Conservation (phyloP, 92 coral and sea anemone species). For the Montipora capitata region DNA sequence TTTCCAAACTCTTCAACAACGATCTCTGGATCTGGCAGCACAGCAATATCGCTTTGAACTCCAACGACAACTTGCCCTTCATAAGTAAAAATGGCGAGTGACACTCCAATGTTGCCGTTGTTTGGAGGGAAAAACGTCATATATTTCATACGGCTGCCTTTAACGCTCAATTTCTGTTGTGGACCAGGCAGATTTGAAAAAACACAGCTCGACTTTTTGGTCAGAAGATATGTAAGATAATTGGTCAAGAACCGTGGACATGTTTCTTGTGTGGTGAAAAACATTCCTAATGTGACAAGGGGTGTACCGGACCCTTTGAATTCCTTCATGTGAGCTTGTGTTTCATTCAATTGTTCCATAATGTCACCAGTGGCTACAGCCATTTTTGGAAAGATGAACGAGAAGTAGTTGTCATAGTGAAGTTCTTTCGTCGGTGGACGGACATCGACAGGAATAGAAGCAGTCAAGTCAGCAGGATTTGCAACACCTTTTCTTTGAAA, state of each 20-base stretch:
- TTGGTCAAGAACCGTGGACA: constrained; percentile 71
- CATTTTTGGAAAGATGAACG: too few species aligned
- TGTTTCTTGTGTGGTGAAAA: constrained; percentile 63
- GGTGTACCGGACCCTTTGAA: too few species aligned
- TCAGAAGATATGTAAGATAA: constrained; percentile 47
- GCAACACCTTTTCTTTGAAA: too few species aligned
- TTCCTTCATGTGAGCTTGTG: too few species aligned
- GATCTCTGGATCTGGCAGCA: constrained; percentile 80
- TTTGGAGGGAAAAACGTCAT: constrained; percentile 94
- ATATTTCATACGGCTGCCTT: constrained; percentile 65
- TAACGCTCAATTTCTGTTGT: constrained; percentile 61
- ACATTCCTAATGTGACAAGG: not conserved
- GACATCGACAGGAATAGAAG: too few species aligned
- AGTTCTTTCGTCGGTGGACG: too few species aligned
- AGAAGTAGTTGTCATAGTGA: too few species aligned
- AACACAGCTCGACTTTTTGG: constrained; percentile 83
- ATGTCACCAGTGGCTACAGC: too few species aligned
- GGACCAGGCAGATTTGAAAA: constrained; percentile 98
- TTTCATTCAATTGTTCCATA: too few species aligned
- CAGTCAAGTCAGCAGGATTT: too few species aligned
- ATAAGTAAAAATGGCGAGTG: constrained; percentile 85
- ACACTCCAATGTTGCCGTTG: constrained; percentile 84
- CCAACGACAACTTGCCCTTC: constrained; percentile 89
- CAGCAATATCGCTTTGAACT: constrained; percentile 79
- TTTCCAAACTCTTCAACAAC: constrained; percentile 80